A percentile compares a stretch with the other conserved stretches of the same genome.
These are phyloP conservation scores for Pygocentrus nattereri DNA, from an alignment of 2,797 vertebrate species.

Conservation along the genomic window DNA sequence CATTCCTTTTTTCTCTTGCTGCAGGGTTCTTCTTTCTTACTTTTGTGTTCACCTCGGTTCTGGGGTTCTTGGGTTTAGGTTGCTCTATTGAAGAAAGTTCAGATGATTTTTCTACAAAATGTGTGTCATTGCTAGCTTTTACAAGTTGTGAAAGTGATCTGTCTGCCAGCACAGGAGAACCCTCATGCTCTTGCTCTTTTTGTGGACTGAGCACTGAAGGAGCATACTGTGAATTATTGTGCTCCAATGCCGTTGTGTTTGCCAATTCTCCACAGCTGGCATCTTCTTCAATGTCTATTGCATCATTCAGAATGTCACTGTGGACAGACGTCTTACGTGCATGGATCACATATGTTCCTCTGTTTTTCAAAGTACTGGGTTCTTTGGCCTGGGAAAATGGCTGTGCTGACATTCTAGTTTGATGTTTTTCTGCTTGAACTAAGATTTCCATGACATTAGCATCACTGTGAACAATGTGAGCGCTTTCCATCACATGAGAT, in stretches of 20 bases:
- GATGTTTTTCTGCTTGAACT: constrained; percentile 11
- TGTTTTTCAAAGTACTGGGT: constrained; percentile 54
- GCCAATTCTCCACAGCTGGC: not conserved
- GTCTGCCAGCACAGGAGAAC: not conserved
- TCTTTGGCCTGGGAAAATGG: constrained; percentile 5
- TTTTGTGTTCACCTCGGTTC: constrained; percentile 37
- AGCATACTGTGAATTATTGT: not conserved
- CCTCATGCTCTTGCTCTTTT: constrained; percentile 20
- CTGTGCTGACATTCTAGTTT: constrained; percentile 1
- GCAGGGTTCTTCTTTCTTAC: constrained; percentile 52
- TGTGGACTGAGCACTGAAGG: constrained; percentile 10
- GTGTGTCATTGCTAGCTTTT: not conserved
- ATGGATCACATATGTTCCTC: constrained; percentile 67
- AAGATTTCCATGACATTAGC: not conserved
- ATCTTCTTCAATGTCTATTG: not conserved
- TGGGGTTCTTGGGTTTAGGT: constrained; percentile 64
- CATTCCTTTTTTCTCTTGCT: constrained; percentile 20
- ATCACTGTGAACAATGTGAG: not conserved
- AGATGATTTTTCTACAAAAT: constrained; percentile 12
- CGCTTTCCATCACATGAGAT: not conserved
- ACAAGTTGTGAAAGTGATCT: not conserved
- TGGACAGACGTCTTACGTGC: not conserved
- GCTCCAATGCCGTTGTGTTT: constrained; percentile 12
- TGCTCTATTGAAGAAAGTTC: constrained; percentile 3
- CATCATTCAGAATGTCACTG: constrained; percentile 27